Evolutionary conservation across 92 coral and sea anemone species (phyloP), one percentile per base, ranked within the genome.

Genomic region (Bergia puertoricense): DNA sequence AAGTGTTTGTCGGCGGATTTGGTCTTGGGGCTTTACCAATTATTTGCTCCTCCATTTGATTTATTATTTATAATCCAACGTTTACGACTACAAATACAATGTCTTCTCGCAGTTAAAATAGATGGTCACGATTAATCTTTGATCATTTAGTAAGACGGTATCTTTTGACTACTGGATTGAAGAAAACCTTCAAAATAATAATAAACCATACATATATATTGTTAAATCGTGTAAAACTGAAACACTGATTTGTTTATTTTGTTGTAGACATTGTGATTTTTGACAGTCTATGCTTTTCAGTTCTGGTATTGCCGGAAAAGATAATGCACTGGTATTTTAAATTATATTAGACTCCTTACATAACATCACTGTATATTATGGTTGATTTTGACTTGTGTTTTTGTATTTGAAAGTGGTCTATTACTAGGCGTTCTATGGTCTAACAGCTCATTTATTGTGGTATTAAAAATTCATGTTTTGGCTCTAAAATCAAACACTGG

Each of bases 31-130:
- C 11, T 89, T 92, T 89, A 92, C 84, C 92, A 92, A 89, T 80
- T 87, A 85, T 86, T 92, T 88, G 81, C 96, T 86, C 81, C 91
- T 81, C 89, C 85, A 85, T 79, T 93, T 74, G 91, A 95, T 95
- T 74, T 83, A 95, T 93, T 91, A 95, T 95, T 95, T 91, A 95
- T 95, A 95, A 89, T 79, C 84, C 91, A 86, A 77, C 82, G 90
- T 92, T 84, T 84, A 84, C 87, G 48, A 84, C 42, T 45, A 84
- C 87, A 30, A 30, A 30, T 30, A 30, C 30, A 95, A 90, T 92
- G 93, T 95, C 91, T 92, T 92, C 66, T 82, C 91, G 56, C 90
- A 89, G 92, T 92, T 89, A 57, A 87, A 73, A 85, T 80, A 89
- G 56, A 90, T 89, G 86, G 77, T 92, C 88, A 80, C 90, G 71